Evolutionary conservation across 1,140 invertebrate genomes (phyloP), one percentile per base, ranked within the genome.

Genomic region (Mizuhopecten yessoensis): DNA sequence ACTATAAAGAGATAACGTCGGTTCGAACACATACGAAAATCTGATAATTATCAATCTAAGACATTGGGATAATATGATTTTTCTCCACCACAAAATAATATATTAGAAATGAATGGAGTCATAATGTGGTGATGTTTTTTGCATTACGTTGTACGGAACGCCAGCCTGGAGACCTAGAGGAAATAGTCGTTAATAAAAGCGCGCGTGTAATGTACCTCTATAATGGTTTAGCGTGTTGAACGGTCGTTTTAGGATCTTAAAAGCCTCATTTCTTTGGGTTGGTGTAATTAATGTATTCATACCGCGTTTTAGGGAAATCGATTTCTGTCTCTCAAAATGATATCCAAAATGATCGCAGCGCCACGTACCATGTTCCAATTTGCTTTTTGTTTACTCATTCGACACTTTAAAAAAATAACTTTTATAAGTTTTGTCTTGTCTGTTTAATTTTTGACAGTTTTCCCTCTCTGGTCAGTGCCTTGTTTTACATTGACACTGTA

Each of bases 391-490:
- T 75, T 29, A 29, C 57, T 75, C 57, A 29, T 75, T n/a, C n/a
- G 29, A 75, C 57, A 75, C 57, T 75, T 75, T 45, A 45, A 75
- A 75, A 29, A 75, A 7, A n/a, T 75, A 29, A 49, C 11, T 75
- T 29, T 75, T 29, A 75, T 75, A 29, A 75, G n/a, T 75, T 75
- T 75, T 75, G 17, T 29, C 23, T 29, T 75, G 57, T 75, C 29
- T 75, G 57, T 75, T 75, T 75, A 29, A 75, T 29, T 75, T 75
- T 75, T 75, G 57, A 75, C 57, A 75, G 57, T 75, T 75, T 75
- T 75, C 17, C 9, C 9, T 45, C 42, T 45, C 17, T 45, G 42
- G 42, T 75, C 57, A 75, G 29, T 75, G 57, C 23, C n/a, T 75
- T 75, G 23, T 75, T 75, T 75, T 29, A 75, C 57, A 75, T 75